Evolutionary conservation across 2,888 invertebrate species (phyloP).

Genomic region (Lithophane semibrunnea): DNA sequence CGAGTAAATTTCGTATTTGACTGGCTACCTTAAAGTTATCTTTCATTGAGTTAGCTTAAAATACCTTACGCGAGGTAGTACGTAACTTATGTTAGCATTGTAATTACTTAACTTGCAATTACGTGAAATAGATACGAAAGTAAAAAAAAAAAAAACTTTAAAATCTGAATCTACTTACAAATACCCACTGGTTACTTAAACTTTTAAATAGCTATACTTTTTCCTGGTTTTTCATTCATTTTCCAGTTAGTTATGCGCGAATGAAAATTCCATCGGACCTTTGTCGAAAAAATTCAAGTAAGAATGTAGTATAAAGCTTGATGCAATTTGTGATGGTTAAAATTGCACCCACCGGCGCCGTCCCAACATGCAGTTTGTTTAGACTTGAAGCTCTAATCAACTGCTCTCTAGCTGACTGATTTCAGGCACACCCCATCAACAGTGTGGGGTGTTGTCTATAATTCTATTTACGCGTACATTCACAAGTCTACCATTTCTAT

Average conservation of each 20-base stretch:
- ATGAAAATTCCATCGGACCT: background rate
- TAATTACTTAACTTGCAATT: background rate
- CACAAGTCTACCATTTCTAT: background rate
- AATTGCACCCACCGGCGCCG: background rate
- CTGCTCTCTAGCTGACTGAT: slow-evolving; percentile 22
- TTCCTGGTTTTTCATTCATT: background rate
- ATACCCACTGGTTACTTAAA: too few species aligned
- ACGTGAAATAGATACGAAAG: background rate
- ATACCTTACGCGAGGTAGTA: background rate
- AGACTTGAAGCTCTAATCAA: slow-evolving; percentile 42
- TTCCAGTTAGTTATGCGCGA: background rate
- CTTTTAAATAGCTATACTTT: background rate
- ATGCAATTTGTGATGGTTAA: background rate
- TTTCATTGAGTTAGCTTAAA: background rate
- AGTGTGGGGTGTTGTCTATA: background rate
- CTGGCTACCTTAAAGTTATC: slow-evolving; percentile 10
- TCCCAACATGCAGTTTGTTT: slow-evolving; percentile 14
- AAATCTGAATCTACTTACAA: background rate
- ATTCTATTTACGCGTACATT: background rate
- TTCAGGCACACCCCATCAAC: slow-evolving; percentile 6
- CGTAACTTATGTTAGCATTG: background rate
- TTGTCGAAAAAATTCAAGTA: background rate
- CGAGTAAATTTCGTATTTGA: background rate
- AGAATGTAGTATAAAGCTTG: background rate
- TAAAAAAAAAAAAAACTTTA: background rate